Percentiles rank a stretch among this genome's conserved stretches.
Conservation (phyloP, 2,113 vertebrate genomes). For the Sinocyclocheilus rhinocerous region DNA sequence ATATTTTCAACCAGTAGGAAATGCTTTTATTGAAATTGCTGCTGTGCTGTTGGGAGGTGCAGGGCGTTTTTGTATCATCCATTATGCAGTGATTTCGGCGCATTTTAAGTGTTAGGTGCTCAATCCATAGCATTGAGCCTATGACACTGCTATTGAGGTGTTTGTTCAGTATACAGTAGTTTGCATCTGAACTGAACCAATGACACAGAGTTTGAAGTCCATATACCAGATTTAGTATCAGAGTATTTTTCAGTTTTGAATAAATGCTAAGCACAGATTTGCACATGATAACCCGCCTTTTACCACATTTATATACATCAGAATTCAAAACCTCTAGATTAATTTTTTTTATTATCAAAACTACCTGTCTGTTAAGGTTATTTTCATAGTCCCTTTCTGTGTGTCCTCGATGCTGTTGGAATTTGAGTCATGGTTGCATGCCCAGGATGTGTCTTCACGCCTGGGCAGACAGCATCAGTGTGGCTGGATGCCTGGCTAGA, state of each 20-base stretch:
- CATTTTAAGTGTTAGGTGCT: neutral
- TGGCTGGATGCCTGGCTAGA: conserved; percentile 18
- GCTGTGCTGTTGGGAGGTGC: neutral
- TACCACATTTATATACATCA: no score
- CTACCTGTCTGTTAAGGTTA: neutral
- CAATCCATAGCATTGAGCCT: neutral
- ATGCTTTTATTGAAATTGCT: conserved; percentile 10
- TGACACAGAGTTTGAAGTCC: neutral
- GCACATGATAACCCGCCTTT: no score
- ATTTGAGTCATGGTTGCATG: conserved; percentile 17
- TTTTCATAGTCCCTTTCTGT: conserved; percentile 21
- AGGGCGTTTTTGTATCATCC: neutral
- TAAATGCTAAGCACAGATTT: no score
- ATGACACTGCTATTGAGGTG: neutral
- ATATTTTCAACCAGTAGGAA: neutral
- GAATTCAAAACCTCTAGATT: no score
- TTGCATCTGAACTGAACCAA: neutral
- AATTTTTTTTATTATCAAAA: neutral
- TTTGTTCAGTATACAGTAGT: neutral
- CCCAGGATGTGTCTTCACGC: conserved; percentile 41
- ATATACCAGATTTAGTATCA: neutral
- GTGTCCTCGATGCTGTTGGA: neutral
- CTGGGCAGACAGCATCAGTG: conserved; percentile 17
- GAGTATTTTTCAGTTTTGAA: no score
- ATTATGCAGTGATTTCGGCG: conserved; percentile 10